Base-by-base conservation (phyloP, 2,113 vertebrate genomes). In the Ranitomeya variabilis region DNA sequence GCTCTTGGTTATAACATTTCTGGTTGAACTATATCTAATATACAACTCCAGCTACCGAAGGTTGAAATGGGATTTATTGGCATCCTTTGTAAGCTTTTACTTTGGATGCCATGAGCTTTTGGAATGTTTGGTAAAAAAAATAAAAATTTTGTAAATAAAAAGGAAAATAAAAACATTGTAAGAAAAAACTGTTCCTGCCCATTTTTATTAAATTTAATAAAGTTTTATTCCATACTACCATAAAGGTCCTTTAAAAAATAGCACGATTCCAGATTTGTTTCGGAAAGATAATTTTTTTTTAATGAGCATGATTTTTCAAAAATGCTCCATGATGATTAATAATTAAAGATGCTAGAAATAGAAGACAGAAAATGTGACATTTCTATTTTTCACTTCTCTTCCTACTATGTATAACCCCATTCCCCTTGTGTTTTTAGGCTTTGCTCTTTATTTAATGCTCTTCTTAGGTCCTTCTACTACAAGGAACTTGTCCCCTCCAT, bases 351-450 rank as follows among this genome's bases (percentile, higher is more conserved):
- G 64, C 4, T 23, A 16, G 21, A n/a, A 51, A 64, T 15, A 62
- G 37, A 45, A 62, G 0, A 80, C 26, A 80, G 54, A 4, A 31
- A 8, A 78, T 59, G 0, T 60, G 80, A 82, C 80, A 14, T 62
- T 82, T 59, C n/a, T 45, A 13, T 31, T 14, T 80, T 26, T 59
- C 2, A 23, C 21, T 82, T 64, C 64, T 37, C 55, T 80, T 60
- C 14, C 26, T 80, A 10, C 79, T 80, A 74, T 18, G 16, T 45
- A 45, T 74, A 74, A 51, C 71, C 37, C 45, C 37, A 51, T 74
- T 51, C 16, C 60, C n/a, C 79, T 37, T 76, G 73, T 45, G 62
- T 81, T 60, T 81, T 37, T 81, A 81, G 19, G 16, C 59, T 81
- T 26, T 62, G 45, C 23, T 31, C 26, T 62, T 81, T 11, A 31